phyloP scores from a whole-genome alignment of 2,888 invertebrate species.

The Phlogophora meticulosa region DNA sequence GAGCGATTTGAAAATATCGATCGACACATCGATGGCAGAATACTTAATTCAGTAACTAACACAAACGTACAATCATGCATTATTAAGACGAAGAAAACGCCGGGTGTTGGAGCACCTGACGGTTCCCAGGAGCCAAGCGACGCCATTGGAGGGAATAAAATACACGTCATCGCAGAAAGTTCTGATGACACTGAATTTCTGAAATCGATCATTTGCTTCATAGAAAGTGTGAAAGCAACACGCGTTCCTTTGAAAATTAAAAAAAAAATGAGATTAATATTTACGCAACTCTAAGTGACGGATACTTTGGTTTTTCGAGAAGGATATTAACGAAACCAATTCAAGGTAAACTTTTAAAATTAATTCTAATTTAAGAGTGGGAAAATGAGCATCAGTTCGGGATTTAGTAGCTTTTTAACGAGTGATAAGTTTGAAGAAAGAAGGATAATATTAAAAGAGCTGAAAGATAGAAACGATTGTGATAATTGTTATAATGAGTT shows the following conservation, averaged over 20 bases:
- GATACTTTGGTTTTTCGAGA: conserved; percentile 10
- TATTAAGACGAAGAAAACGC: conserved; percentile 81
- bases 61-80: conserved; percentile 73
- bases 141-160: conserved; percentile 77
- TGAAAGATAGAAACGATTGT: not conserved
- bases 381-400: not conserved
- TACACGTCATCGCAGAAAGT: conserved; percentile 79
- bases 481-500: conserved; percentile 8
- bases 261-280: conserved; percentile 26
- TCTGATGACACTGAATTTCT: conserved; percentile 73
- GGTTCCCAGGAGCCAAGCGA: conserved; percentile 72
- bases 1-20: conserved; percentile 71
- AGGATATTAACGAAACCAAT: conserved; percentile 28
- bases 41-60: conserved; percentile 63
- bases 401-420: not conserved
- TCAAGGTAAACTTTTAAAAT: conserved; percentile 56
- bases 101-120: conserved; percentile 77
- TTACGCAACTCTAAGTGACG: conserved; percentile 16
- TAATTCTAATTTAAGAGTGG: not conserved
- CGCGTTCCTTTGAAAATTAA: conserved; percentile 62
- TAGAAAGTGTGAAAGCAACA: conserved; percentile 65
- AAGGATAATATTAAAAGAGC: not conserved
- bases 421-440: not conserved
- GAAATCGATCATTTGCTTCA: conserved; percentile 80
- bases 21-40: conserved; percentile 66